Evolutionary conservation across 2,797 vertebrate genomes (phyloP), one percentile per base, ranked within the genome.

Genomic region (Galagoides demidoff): DNA sequence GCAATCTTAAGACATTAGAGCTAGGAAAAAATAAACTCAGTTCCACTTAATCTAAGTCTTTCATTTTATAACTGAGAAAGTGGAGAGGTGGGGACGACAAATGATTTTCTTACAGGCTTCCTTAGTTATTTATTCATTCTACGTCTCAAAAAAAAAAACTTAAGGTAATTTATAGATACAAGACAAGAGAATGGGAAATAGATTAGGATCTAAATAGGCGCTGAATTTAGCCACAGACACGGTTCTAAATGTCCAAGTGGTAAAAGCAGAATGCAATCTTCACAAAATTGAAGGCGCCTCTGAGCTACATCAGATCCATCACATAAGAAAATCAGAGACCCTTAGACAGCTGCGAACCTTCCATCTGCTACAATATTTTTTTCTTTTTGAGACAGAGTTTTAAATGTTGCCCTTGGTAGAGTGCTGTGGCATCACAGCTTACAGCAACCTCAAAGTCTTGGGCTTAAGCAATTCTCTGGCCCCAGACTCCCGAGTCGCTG

Each of bases 31-130:
- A 31, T 31, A 61, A 84, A 27, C 20, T n/a, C n/a, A 63, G 52
- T 45, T 91, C 89, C 89, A 86, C 55, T 76, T 59, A 73, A 55
- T 43, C 13, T n/a, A 76, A 86, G 43, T 0, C 23, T 83, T 94
- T 95, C 23, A 70, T 90, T 77, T 88, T 77, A 74, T 85, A 92
- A 63, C 17, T 68, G 39, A 92, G 92, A 85, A 81, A 85, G 63
- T 17, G 31, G 37, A 76, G 52, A 91, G 5, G 3, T 64, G 3
- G 11, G 34, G 5, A 85, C 63, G 8, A 66, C 11, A 87, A 61
- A 85, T 74, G 23, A 55, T 22, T 66, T 93, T 89, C 29, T 70
- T 66, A 43, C 13, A 59, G 27, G 34, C 34, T 52, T 83, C 14
- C 55, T 63, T 82, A 61, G n/a, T 78, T 23, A 37, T 7, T 39